Evolutionary conservation across 2,888 invertebrate species (phyloP).

Genomic region (Machimus rusticus): DNA sequence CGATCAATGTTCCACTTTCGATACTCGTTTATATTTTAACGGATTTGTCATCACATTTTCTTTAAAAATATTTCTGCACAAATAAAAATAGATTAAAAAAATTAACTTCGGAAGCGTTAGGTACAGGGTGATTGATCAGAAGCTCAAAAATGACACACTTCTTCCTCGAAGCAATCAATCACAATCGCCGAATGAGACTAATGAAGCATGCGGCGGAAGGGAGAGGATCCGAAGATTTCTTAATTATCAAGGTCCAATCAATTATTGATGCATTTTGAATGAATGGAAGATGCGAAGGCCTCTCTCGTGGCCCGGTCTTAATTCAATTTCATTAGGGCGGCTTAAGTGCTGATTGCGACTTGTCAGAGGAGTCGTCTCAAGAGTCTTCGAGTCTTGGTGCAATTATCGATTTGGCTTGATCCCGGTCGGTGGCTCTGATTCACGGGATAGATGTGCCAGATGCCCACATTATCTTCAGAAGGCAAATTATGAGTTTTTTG

Average conservation of each 20-base stretch:
- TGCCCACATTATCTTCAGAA: slow-evolving; percentile 4
- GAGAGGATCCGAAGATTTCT: slow-evolving; percentile 6
- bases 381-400: neutral
- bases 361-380: neutral
- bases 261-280: neutral
- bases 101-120: neutral
- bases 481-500: neutral
- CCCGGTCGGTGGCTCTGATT: neutral
- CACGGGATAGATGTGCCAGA: slow-evolving; percentile 6
- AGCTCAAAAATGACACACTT: neutral
- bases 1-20: neutral
- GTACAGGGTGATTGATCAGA: neutral
- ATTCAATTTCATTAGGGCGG: slow-evolving; percentile 5
- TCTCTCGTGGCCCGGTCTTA: neutral
- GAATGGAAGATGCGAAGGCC: neutral
- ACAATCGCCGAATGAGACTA: neutral
- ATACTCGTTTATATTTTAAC: neutral
- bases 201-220: neutral
- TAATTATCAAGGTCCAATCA: slow-evolving; percentile 19
- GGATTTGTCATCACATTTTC: neutral
- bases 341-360: neutral
- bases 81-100: neutral
- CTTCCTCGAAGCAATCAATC: neutral
- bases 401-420: slow-evolving; percentile 15
- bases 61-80: neutral